Evolutionary conservation across 2,113 vertebrate genomes (phyloP).

Genomic region (Ptyas mucosa): DNA sequence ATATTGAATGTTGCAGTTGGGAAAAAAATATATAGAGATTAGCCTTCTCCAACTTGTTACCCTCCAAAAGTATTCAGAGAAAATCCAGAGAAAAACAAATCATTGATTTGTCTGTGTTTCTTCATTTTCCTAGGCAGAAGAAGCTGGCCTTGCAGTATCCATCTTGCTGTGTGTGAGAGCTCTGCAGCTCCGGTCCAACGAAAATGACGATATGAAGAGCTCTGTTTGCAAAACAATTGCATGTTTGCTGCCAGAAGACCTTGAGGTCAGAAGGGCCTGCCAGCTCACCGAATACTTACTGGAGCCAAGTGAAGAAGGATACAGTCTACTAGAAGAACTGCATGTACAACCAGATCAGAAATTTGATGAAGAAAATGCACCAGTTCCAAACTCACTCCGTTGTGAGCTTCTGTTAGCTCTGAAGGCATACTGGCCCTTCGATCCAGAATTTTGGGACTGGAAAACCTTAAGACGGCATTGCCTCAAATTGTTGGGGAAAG

Average conservation of each 20-base stretch:
- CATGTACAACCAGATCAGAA: constrained; percentile 92
- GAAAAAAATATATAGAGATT: neutral
- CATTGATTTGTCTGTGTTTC: neutral
- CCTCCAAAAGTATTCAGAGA: neutral
- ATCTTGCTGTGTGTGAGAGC: constrained; percentile 92
- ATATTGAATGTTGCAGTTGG: neutral
- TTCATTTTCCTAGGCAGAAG: constrained; percentile 74
- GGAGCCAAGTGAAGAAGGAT: constrained; percentile 80
- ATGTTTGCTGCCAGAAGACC: constrained; percentile 88
- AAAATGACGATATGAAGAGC: constrained; percentile 85
- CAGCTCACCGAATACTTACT: constrained; percentile 94
- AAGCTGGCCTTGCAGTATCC: constrained; percentile 83
- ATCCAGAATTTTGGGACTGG: constrained; percentile 99
- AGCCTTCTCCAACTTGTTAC: neutral
- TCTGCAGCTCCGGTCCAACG: constrained; percentile 87
- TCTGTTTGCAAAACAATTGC: constrained; percentile 92
- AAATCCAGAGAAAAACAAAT: neutral
- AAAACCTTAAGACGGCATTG: constrained; percentile 93
- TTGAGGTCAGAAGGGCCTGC: constrained; percentile 92
- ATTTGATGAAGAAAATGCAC: constrained; percentile 85
- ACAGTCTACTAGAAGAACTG: constrained; percentile 84
- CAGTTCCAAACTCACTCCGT: constrained; percentile 92
- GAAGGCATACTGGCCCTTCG: constrained; percentile 96
- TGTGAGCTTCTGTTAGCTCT: constrained; percentile 92
- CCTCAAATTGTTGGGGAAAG: constrained; percentile 82